These are phyloP conservation scores for Catonia carolina DNA, from an alignment of 2,888 invertebrate species.

Conservation along the genomic window DNA sequence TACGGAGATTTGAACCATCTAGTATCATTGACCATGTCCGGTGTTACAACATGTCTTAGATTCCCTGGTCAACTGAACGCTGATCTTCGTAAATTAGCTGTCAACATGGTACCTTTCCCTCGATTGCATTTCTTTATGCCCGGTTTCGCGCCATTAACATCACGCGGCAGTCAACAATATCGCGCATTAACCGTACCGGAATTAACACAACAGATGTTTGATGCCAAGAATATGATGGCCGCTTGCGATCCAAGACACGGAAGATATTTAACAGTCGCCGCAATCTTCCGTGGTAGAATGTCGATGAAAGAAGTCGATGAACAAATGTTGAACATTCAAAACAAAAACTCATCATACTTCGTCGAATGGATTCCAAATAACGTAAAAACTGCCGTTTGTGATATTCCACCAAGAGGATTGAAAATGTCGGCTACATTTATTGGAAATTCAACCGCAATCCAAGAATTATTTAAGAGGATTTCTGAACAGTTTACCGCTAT, in stretches of 20 bases:
- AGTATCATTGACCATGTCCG: conserved; percentile 66
- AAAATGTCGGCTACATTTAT: conserved; percentile 90
- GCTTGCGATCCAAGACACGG: conserved; percentile 54
- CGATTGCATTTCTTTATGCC: conserved; percentile 54
- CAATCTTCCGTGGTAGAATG: conserved; percentile 67
- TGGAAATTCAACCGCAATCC: conserved; percentile 79
- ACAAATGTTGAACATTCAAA: conserved; percentile 93
- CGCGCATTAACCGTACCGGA: conserved; percentile 50
- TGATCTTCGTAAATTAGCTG: conserved; percentile 55
- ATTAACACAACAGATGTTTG: conserved; percentile 56
- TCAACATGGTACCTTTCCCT: conserved; percentile 68
- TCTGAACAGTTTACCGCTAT: conserved; percentile 82
- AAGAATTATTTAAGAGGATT: conserved; percentile 77
- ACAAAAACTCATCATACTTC: conserved; percentile 72
- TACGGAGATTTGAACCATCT: conserved; percentile 55
- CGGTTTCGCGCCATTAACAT: conserved; percentile 57
- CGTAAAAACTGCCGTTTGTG: conserved; percentile 74
- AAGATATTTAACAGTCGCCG: conserved; percentile 75
- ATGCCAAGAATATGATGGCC: conserved; percentile 59
- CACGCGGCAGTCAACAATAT: conserved; percentile 51
- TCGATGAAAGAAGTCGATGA: conserved; percentile 92
- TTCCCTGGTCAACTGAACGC: conserved; percentile 66
- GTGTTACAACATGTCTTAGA: conserved; percentile 76
- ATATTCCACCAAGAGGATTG: conserved; percentile 72
- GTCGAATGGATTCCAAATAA: conserved; percentile 86